These are phyloP conservation scores for Drosophila yooni DNA, from an alignment of 2,888 invertebrate genomes.

Conservation along the genomic window DNA sequence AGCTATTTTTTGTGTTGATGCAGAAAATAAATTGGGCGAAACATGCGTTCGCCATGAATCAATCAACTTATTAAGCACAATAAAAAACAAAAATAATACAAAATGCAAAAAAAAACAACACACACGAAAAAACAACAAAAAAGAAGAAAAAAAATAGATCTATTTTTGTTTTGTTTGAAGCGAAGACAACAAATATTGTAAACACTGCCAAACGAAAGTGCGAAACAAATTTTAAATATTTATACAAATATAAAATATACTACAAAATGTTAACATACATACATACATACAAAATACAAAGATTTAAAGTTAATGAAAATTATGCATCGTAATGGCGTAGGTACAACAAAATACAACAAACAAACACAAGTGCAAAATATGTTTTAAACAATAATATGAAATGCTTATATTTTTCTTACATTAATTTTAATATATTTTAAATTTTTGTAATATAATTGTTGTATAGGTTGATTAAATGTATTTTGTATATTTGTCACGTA, in stretches of 20 bases:
- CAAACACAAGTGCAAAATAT: conserved; percentile 77
- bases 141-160: background rate
- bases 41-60: conserved; percentile 22
- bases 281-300: conserved; percentile 31
- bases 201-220: conserved; percentile 79
- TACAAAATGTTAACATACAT: conserved; percentile 35
- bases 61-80: conserved; percentile 32
- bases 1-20: conserved; percentile 61
- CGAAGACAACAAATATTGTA: conserved; percentile 48
- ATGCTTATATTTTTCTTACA: conserved; percentile 70
- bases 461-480: conserved; percentile 61
- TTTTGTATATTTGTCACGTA: conserved; percentile 24
- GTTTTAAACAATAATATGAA: conserved; percentile 72
- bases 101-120: conserved; percentile 13
- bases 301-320: conserved; percentile 35
- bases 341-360: conserved; percentile 56
- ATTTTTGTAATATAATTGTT: conserved; percentile 67
- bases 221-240: conserved; percentile 32
- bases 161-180: conserved; percentile 68
- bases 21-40: conserved; percentile 28
- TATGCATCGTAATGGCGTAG: conserved; percentile 35
- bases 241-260: conserved; percentile 37
- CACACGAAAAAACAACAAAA: conserved; percentile 7
- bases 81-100: conserved; percentile 22
- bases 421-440: conserved; percentile 65